Conservation (phyloP, 2,888 invertebrate species). For the Folsomia manolachei region DNA sequence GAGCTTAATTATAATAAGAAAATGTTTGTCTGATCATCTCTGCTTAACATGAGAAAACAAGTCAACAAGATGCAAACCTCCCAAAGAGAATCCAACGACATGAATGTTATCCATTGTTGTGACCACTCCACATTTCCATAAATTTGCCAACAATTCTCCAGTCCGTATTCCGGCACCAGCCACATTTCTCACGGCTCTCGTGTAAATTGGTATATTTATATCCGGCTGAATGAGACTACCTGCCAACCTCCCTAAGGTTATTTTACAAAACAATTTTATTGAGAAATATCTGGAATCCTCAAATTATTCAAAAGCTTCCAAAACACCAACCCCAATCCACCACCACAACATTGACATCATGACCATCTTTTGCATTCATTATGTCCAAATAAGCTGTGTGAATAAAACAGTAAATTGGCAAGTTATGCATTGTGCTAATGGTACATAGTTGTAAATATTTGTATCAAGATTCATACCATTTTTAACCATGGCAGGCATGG, state of each 20-base stretch:
- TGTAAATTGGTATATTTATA: background rate
- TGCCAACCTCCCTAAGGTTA: background rate
- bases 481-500: background rate
- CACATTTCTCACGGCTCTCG: background rate
- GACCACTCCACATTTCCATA: background rate
- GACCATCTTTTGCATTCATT: background rate
- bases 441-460: too few relatives aligned
- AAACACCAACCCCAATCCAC: conserved; percentile 18
- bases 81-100: conserved; percentile 7
- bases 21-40: too few relatives aligned
- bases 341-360: background rate
- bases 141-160: background rate
- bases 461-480: background rate
- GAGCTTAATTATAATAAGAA: too few relatives aligned
- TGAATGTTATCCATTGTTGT: background rate
- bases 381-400: conserved; percentile 26
- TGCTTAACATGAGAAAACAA: too few relatives aligned
- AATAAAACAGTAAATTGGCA: background rate
- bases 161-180: background rate
- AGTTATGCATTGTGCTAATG: background rate
- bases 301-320: background rate
- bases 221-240: background rate
- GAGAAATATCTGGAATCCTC: too few relatives aligned
- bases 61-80: background rate
- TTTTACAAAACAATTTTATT: background rate